Evolutionary conservation across 2,888 invertebrate species (phyloP).

Genomic region (Trissonchulus sp.): DNA sequence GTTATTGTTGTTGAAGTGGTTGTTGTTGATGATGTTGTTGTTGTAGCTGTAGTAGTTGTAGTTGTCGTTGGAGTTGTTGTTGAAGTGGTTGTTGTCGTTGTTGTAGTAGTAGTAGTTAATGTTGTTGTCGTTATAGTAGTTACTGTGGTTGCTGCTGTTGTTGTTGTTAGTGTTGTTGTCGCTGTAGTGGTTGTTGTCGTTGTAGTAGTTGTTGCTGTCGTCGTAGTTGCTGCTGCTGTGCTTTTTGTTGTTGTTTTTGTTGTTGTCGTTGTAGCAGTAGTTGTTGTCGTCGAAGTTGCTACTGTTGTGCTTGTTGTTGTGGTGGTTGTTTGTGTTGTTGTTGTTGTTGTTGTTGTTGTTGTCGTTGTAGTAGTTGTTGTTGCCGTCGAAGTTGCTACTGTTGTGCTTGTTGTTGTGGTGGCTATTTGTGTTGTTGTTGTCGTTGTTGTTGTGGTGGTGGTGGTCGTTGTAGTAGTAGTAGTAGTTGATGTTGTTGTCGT

Average conservation of each 20-base stretch:
- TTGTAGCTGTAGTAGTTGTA: constrained; percentile 23
- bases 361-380: not conserved
- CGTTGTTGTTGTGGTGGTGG: not conserved
- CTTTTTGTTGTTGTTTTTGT: constrained; percentile 11
- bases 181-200: constrained; percentile 23
- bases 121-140: constrained; percentile 25
- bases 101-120: constrained; percentile 19
- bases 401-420: not conserved
- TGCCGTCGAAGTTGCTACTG: not conserved
- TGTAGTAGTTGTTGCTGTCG: constrained; percentile 20
- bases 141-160: constrained; percentile 10
- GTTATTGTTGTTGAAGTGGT: constrained; percentile 12
- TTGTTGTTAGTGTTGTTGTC: constrained; percentile 17
- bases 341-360: too few relatives aligned
- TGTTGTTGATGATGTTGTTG: not conserved
- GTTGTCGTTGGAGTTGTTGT: constrained; percentile 21
- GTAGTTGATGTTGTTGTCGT: not conserved
- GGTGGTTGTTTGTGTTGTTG: too few relatives aligned
- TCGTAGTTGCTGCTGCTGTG: constrained; percentile 14
- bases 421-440: not conserved
- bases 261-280: constrained; percentile 27
- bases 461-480: not conserved
- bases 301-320: not conserved
- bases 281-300: not conserved
- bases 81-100: constrained; percentile 18